These are phyloP conservation scores for Ostrea edulis DNA, from an alignment of 1,140 invertebrate genomes.

Conservation along the genomic window DNA sequence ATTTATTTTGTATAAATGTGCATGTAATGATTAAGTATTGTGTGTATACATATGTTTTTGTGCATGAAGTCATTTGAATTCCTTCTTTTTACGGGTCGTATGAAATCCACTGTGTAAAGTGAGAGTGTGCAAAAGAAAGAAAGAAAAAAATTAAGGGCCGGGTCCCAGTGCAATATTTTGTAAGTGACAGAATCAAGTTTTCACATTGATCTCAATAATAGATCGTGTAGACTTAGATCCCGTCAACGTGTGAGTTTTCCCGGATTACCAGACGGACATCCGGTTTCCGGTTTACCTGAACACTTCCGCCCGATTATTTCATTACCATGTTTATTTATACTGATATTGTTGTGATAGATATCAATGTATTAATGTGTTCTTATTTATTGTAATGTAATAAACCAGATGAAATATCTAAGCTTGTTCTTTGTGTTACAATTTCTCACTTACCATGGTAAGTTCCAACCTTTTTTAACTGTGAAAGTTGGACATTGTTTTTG, in stretches of 20 bases:
- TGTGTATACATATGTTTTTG: neutral
- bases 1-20: slow-evolving; percentile 7
- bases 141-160: neutral
- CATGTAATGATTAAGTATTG: neutral
- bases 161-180: slow-evolving; percentile 26
- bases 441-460: too few species aligned
- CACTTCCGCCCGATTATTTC: slow-evolving; percentile 26
- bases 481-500: too few species aligned
- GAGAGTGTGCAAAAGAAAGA: neutral
- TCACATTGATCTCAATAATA: slow-evolving; percentile 20
- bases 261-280: slow-evolving; percentile 1
- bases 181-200: slow-evolving; percentile 32
- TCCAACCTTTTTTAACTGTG: neutral
- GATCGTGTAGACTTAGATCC: slow-evolving; percentile 36
- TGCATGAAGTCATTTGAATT: neutral
- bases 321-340: slow-evolving; percentile 5
- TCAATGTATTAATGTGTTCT: slow-evolving; percentile 15
- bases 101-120: slow-evolving; percentile 20
- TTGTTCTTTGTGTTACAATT: neutral
- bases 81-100: slow-evolving; percentile 23
- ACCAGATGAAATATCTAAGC: neutral
- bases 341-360: slow-evolving; percentile 31
- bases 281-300: slow-evolving; percentile 37
- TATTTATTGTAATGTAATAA: slow-evolving; percentile 37
- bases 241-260: slow-evolving; percentile 30